These are phyloP conservation scores for Agrypnia vestita DNA, from an alignment of 1,140 invertebrate genomes.

Conservation along the genomic window DNA sequence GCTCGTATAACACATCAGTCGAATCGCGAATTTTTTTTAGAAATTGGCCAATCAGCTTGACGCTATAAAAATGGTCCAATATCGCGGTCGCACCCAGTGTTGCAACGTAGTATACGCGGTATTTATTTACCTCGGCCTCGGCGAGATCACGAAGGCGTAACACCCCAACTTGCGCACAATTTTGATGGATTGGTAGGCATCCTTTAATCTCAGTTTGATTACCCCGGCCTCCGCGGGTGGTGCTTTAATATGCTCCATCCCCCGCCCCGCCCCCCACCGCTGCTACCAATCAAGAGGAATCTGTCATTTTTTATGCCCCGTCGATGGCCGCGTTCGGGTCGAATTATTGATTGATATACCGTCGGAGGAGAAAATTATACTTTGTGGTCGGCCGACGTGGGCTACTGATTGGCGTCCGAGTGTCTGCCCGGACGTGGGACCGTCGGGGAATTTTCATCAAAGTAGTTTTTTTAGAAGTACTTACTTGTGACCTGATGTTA, in stretches of 20 bases:
- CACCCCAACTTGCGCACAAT: slow-evolving; percentile 37
- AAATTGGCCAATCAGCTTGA: too few species aligned
- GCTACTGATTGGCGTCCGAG: slow-evolving; percentile 28
- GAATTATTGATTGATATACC: slow-evolving; percentile 27
- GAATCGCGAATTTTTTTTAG: too few species aligned
- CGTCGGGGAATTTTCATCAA: too few species aligned
- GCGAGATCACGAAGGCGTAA: slow-evolving; percentile 38
- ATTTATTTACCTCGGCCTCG: slow-evolving; percentile 36
- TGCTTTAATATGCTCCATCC: slow-evolving; percentile 59
- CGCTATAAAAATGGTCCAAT: too few species aligned
- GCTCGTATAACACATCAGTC: too few species aligned
- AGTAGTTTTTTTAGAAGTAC: too few species aligned
- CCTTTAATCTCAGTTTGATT: slow-evolving; percentile 62
- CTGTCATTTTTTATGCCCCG: slow-evolving; percentile 31
- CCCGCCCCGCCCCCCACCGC: neutral
- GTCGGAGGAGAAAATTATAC: slow-evolving; percentile 24
- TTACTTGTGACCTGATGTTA: too few species aligned
- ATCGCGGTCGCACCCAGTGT: neutral
- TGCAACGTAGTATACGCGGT: neutral
- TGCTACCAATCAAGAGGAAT: slow-evolving; percentile 41
- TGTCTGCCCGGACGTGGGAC: slow-evolving; percentile 1
- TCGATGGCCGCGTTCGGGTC: slow-evolving; percentile 6
- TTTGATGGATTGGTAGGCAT: slow-evolving; percentile 61
- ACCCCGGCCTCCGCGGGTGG: slow-evolving; percentile 58
- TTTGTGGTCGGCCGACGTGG: slow-evolving; percentile 24